Percentiles rank a stretch among this genome's conserved stretches.
Conservation (phyloP, 2,113 vertebrate species). For the Amblyornis subalaris region DNA sequence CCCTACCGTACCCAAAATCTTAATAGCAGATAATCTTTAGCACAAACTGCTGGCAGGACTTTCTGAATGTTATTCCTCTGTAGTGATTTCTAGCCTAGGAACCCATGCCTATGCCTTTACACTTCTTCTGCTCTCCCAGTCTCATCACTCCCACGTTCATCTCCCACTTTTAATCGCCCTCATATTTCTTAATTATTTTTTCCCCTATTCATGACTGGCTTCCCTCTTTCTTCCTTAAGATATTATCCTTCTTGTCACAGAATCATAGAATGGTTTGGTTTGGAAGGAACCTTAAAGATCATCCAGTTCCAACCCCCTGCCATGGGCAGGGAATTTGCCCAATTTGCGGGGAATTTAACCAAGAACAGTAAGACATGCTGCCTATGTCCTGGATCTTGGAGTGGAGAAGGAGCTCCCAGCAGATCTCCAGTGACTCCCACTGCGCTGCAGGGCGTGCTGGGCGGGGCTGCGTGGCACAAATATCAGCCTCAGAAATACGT, state of each 20-base stretch:
- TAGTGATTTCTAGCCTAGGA: background rate
- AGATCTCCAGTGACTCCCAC: background rate
- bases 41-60: background rate
- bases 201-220: background rate
- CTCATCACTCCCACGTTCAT: background rate
- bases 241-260: background rate
- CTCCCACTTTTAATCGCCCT: background rate
- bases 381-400: background rate
- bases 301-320: background rate
- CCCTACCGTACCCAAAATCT: background rate
- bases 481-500: background rate
- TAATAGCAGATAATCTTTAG: background rate
- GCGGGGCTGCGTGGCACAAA: background rate
- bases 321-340: background rate
- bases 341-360: background rate
- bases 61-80: background rate
- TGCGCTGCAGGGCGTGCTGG: background rate
- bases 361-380: background rate
- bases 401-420: background rate
- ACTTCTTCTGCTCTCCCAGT: background rate
- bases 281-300: background rate
- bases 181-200: background rate
- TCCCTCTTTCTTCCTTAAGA: background rate
- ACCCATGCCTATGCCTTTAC: background rate
- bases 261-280: background rate